These are phyloP conservation scores for Brachionus calyciflorus DNA, from an alignment of 1,140 invertebrate species.

Conservation along the genomic window DNA sequence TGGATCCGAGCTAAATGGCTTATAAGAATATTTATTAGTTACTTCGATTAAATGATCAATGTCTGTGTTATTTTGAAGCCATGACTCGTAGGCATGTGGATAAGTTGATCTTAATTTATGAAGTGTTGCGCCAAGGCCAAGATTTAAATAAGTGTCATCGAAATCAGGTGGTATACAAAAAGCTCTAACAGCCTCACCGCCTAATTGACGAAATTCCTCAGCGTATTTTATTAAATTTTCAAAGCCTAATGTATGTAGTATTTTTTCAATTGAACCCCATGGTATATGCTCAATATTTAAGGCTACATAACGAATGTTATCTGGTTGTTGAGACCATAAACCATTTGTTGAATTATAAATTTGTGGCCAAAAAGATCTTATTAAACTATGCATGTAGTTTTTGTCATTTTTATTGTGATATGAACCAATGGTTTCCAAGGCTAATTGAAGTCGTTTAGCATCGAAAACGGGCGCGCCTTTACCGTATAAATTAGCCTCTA, in stretches of 20 bases:
- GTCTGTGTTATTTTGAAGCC: constrained; percentile 51
- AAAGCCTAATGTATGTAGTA: constrained; percentile 51
- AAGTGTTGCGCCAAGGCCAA: constrained; percentile 53
- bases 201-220: constrained; percentile 33
- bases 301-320: constrained; percentile 51
- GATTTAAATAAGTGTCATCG: constrained; percentile 57
- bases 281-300: constrained; percentile 50
- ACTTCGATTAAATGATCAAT: constrained; percentile 51
- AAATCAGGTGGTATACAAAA: constrained; percentile 57
- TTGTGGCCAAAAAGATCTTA: constrained; percentile 55
- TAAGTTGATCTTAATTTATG: constrained; percentile 48
- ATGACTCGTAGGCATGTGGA: constrained; percentile 48
- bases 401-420: constrained; percentile 52
- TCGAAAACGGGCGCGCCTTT: constrained; percentile 48
- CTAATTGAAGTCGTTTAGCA: constrained; percentile 48
- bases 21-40: constrained; percentile 53
- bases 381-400: constrained; percentile 49
- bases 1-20: constrained; percentile 51
- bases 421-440: constrained; percentile 50
- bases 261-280: constrained; percentile 50
- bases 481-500: constrained; percentile 51
- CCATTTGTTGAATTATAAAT: constrained; percentile 50
- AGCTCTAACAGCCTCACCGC: constrained; percentile 45
- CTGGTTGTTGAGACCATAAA: constrained; percentile 51
- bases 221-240: constrained; percentile 49